A percentile compares a stretch with the other conserved stretches of the same genome.
Evolutionary conservation across 2,113 vertebrate genomes (phyloP).

Genomic region (Periophthalmodon schlosseri): DNA sequence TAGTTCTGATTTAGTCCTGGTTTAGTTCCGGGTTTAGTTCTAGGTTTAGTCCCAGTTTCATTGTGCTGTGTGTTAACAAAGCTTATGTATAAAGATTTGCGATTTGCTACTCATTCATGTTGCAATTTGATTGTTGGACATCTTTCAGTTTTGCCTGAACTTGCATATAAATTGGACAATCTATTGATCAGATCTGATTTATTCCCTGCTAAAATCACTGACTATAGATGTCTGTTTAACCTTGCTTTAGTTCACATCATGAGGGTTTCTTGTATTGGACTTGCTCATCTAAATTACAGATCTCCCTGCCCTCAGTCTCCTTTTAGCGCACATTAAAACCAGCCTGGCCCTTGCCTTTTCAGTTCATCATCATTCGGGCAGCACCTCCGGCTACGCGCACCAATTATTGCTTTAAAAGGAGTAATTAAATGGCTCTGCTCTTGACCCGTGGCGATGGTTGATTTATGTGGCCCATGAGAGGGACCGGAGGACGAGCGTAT

Average conservation of each 20-base stretch:
- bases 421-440: conserved; percentile 67
- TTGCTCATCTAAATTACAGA: conserved; percentile 31
- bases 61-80: no score
- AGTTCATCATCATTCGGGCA: conserved; percentile 40
- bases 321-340: conserved; percentile 21
- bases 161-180: conserved; percentile 3
- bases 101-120: no score
- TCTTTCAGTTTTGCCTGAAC: no score
- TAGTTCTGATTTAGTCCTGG: no score
- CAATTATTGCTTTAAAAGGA: conserved; percentile 63
- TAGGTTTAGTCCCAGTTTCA: background rate
- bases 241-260: conserved; percentile 7
- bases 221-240: conserved; percentile 14
- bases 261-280: conserved; percentile 16
- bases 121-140: no score
- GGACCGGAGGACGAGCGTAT: conserved; percentile 37
- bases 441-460: conserved; percentile 45
- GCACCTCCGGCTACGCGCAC: conserved; percentile 52
- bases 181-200: conserved; percentile 4
- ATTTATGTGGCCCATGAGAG: conserved; percentile 54
- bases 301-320: conserved; percentile 17
- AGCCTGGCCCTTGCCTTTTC: conserved; percentile 28
- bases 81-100: no score
- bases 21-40: no score
- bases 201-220: background rate